Percentiles rank a stretch among this genome's conserved stretches.
These are phyloP conservation scores for Drosophila pseudoananassae DNA, from an alignment of 1,140 invertebrate species.

Conservation along the genomic window DNA sequence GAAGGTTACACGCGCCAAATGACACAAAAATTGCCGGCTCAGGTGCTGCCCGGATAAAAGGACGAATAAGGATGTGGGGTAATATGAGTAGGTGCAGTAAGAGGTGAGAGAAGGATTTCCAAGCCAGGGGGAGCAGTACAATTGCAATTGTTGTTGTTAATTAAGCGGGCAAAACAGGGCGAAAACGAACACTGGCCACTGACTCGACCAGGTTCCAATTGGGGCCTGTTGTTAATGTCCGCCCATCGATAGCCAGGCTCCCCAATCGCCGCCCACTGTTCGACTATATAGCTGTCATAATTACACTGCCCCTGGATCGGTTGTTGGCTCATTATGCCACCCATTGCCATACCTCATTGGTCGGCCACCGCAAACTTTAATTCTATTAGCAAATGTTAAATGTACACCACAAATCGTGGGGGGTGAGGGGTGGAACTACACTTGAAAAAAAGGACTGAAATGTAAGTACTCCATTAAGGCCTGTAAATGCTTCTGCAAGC, in stretches of 20 bases:
- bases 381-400: constrained; percentile 83
- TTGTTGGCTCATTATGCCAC: constrained; percentile 63
- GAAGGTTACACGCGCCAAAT: constrained; percentile 71
- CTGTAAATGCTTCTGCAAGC: too few species aligned
- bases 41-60: constrained; percentile 34
- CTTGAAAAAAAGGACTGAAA: constrained; percentile 4
- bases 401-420: constrained; percentile 39
- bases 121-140: constrained; percentile 26
- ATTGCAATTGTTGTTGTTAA: constrained; percentile 79
- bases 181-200: constrained; percentile 28
- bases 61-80: background rate
- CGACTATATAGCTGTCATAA: constrained; percentile 60
- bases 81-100: background rate
- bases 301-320: constrained; percentile 50
- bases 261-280: constrained; percentile 1
- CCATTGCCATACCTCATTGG: constrained; percentile 7
- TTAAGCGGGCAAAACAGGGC: constrained; percentile 61
- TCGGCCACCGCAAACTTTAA: constrained; percentile 79
- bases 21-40: constrained; percentile 75
- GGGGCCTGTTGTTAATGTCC: constrained; percentile 49
- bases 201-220: constrained; percentile 18
- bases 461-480: too few species aligned
- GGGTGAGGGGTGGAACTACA: background rate
- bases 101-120: background rate
- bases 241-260: constrained; percentile 33